A percentile compares a stretch with the other conserved stretches of the same genome.
phyloP scores from a whole-genome alignment of 2,888 invertebrate species.

The Stenolophus ochropezus region DNA sequence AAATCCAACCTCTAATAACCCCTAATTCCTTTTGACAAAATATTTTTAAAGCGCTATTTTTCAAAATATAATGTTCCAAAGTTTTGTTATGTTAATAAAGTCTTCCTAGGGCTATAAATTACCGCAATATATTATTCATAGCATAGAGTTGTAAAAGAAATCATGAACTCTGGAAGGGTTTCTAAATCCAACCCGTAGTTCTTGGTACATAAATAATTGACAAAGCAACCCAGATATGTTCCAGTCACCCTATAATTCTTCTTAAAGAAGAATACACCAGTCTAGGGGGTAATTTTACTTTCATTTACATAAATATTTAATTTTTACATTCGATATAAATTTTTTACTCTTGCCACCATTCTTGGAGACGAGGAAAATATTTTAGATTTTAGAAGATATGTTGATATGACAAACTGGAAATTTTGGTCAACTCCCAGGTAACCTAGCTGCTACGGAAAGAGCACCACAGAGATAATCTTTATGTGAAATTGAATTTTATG shows the following conservation, averaged over 20 bases:
- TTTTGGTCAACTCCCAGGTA: no score
- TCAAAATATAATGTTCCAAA: no score
- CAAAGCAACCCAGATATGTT: neutral
- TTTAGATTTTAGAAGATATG: neutral
- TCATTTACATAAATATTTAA: constrained; percentile 35
- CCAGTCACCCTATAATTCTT: neutral
- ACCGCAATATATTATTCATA: neutral
- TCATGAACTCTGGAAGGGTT: neutral
- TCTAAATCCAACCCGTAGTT: neutral
- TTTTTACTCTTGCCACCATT: neutral
- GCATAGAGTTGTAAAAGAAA: neutral
- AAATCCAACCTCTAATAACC: no score
- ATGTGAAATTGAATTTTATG: no score
- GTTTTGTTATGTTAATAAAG: no score
- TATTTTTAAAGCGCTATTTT: no score
- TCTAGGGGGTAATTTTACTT: constrained; percentile 18
- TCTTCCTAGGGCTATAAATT: no score
- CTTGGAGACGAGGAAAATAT: neutral
- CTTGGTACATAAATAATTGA: constrained; percentile 9
- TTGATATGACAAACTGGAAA: neutral
- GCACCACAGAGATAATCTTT: no score
- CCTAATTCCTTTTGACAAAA: no score
- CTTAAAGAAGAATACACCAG: neutral
- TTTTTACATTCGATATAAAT: constrained; percentile 22
- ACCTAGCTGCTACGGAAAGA: no score